Evolutionary conservation across 2,797 vertebrate species (phyloP).

Genomic region (Phoeniculus purpureus): DNA sequence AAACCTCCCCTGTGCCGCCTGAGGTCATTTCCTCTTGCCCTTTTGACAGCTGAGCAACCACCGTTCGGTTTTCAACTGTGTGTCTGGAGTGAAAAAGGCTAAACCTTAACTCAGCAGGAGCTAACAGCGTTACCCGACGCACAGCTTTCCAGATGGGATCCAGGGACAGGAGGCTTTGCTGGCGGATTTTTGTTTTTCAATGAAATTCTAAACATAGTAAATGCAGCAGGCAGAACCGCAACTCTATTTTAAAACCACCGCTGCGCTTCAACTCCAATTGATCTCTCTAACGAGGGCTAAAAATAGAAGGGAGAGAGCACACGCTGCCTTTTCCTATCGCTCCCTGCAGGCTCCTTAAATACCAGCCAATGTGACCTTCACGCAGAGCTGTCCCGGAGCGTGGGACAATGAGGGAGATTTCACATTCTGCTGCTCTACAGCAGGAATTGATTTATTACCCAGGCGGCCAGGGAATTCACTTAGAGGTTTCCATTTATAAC

Average conservation of each 20-base stretch:
- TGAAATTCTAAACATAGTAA: slow-evolving; percentile 74
- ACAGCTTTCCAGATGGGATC: neutral
- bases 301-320: slow-evolving; percentile 73
- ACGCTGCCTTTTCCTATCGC: slow-evolving; percentile 73
- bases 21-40: neutral
- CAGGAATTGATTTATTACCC: slow-evolving; percentile 62
- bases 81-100: neutral
- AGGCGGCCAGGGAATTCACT: neutral
- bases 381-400: slow-evolving; percentile 56
- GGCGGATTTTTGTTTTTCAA: slow-evolving; percentile 40
- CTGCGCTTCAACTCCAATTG: slow-evolving; percentile 80
- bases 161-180: neutral
- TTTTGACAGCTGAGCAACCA: neutral
- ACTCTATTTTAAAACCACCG: slow-evolving; percentile 71
- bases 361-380: slow-evolving; percentile 73
- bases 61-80: neutral
- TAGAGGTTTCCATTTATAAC: slow-evolving; percentile 67
- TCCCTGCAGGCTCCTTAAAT: slow-evolving; percentile 74
- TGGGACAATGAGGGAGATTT: slow-evolving; percentile 69
- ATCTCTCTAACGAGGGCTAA: slow-evolving; percentile 75
- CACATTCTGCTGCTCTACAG: slow-evolving; percentile 58
- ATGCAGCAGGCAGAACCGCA: slow-evolving; percentile 60
- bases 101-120: neutral
- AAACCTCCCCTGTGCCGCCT: no score
- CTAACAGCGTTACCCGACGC: neutral